Conservation (phyloP, 2,797 vertebrate species). For the Bradypus variegatus region DNA sequence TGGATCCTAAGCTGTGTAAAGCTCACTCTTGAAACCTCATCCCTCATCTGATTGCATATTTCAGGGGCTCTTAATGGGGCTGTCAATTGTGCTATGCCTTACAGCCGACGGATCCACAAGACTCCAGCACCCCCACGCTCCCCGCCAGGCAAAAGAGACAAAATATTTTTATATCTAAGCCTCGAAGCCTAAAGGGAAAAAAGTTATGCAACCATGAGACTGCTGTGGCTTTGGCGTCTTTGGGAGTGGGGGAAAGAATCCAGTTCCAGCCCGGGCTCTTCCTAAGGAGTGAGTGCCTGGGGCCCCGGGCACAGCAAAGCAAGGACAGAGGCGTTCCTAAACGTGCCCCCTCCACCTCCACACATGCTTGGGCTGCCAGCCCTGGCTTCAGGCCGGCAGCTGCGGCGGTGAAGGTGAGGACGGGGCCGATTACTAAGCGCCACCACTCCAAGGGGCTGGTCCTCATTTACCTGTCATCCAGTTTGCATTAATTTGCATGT, state of each 20-base stretch:
- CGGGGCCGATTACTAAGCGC: rapidly evolving
- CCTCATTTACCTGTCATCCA: too few relatives aligned
- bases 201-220: background rate
- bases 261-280: background rate
- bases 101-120: background rate
- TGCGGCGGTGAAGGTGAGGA: background rate
- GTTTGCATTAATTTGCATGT: background rate
- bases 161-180: conserved; percentile 45
- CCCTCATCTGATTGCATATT: background rate
- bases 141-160: background rate
- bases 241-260: background rate
- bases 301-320: background rate
- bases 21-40: background rate
- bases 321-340: background rate
- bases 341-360: rapidly evolving
- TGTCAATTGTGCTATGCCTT: background rate
- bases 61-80: conserved; percentile 20
- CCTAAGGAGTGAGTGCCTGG: background rate
- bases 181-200: conserved; percentile 19
- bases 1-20: background rate
- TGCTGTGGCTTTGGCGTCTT: background rate
- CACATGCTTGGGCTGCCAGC: background rate
- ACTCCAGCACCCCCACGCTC: background rate
- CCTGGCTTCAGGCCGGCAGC: background rate
- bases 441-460: background rate